phyloP scores from a whole-genome alignment of 2,113 vertebrate species.

The Electrona antarctica region DNA sequence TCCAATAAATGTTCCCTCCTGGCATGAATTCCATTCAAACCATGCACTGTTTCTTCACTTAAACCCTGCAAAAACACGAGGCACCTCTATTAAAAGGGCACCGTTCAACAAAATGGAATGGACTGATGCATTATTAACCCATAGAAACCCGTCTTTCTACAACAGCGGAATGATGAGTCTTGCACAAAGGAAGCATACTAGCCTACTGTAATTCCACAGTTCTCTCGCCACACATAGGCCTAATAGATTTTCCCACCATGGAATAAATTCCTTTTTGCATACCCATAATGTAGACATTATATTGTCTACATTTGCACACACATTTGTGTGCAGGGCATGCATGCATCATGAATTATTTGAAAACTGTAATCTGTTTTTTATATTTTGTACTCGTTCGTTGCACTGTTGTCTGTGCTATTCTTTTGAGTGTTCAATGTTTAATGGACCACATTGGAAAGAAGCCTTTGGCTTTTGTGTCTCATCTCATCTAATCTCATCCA shows the following conservation, averaged over 20 bases:
- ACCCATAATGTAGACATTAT: no score
- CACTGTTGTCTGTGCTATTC: no score
- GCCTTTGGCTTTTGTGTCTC: no score
- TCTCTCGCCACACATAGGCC: background rate
- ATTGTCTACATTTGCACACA: background rate
- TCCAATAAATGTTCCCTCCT: background rate
- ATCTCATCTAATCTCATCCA: no score
- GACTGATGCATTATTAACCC: conserved; percentile 40
- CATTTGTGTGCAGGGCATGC: background rate
- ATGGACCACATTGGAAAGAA: no score
- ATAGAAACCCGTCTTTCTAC: background rate
- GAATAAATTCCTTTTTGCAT: conserved; percentile 18
- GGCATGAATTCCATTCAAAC: background rate
- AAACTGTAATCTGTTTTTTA: no score
- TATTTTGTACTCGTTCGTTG: no score
- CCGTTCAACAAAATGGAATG: conserved; percentile 22
- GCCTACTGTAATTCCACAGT: background rate
- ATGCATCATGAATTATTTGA: no score
- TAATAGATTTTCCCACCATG: background rate
- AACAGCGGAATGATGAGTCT: conserved; percentile 23
- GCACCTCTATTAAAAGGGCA: conserved; percentile 28
- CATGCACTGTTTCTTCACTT: conserved; percentile 21
- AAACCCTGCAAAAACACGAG: conserved; percentile 16
- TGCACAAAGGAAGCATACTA: conserved; percentile 6
- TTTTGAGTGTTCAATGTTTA: no score